These are phyloP conservation scores for Laothoe populi DNA, from an alignment of 2,888 invertebrate species.

Conservation along the genomic window DNA sequence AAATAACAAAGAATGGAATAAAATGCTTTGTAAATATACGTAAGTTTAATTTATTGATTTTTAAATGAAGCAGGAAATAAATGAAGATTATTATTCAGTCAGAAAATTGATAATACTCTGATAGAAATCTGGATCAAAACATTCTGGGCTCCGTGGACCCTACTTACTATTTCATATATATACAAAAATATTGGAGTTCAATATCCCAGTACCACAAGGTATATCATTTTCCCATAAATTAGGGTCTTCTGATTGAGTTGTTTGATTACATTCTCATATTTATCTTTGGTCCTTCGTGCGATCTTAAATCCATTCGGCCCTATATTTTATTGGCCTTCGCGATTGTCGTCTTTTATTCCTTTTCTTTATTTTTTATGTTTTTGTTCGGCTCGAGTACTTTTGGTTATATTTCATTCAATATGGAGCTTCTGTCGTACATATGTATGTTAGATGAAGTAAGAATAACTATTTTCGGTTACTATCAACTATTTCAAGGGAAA, in stretches of 20 bases:
- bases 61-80: too few relatives aligned
- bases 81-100: too few relatives aligned
- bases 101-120: too few relatives aligned
- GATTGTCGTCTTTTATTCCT: neutral
- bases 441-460: too few relatives aligned
- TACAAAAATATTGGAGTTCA: constrained; percentile 8
- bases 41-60: too few relatives aligned
- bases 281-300: neutral
- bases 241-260: constrained; percentile 1
- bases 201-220: neutral
- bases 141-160: too few relatives aligned
- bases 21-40: too few relatives aligned
- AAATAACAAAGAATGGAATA: too few relatives aligned
- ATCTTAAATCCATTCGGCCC: neutral
- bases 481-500: too few relatives aligned
- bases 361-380: neutral
- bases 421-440: too few relatives aligned
- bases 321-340: neutral
- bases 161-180: neutral
- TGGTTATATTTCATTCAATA: neutral
- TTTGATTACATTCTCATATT: neutral
- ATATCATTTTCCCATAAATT: neutral
- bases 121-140: neutral
- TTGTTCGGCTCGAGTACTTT: too few relatives aligned
- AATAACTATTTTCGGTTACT: too few relatives aligned